phyloP scores from a whole-genome alignment of 2,113 vertebrate genomes.

The Mobula birostris region DNA sequence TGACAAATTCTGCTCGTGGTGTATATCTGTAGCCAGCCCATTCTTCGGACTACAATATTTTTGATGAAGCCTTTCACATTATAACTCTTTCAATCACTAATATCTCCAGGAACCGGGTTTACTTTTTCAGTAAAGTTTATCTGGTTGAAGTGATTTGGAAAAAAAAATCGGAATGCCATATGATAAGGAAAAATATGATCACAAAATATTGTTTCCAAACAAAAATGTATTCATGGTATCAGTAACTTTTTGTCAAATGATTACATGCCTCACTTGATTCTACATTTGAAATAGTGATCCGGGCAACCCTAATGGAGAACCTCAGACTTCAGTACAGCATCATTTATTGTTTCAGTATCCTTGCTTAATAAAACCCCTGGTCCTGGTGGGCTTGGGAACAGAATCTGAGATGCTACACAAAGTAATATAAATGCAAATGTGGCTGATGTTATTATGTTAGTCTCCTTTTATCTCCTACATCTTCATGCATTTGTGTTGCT shows the following conservation, averaged over 20 bases:
- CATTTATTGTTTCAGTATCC: not conserved
- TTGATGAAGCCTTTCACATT: not conserved
- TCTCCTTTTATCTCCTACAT: not conserved
- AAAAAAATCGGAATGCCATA: not conserved
- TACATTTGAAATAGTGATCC: not conserved
- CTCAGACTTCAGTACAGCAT: not conserved
- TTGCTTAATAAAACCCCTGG: conserved; percentile 19
- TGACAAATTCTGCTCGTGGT: not conserved
- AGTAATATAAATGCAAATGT: conserved; percentile 10
- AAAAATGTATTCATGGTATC: not conserved
- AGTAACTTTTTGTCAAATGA: not conserved
- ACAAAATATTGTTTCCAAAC: not conserved
- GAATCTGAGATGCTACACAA: not conserved
- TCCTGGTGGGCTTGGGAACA: not conserved
- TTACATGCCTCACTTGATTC: not conserved
- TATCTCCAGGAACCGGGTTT: not conserved
- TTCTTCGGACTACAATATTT: not conserved
- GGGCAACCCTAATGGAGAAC: not conserved
- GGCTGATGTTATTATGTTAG: not conserved
- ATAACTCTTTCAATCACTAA: not conserved
- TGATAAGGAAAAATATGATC: not conserved
- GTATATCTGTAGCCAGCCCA: too few relatives aligned
- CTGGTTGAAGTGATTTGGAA: not conserved
- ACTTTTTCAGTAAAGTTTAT: not conserved
- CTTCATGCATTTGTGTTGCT: not conserved